A percentile compares a stretch with the other conserved stretches of the same genome.
These are phyloP conservation scores for Cephus runcator DNA, from an alignment of 2,888 invertebrate genomes.

Conservation along the genomic window DNA sequence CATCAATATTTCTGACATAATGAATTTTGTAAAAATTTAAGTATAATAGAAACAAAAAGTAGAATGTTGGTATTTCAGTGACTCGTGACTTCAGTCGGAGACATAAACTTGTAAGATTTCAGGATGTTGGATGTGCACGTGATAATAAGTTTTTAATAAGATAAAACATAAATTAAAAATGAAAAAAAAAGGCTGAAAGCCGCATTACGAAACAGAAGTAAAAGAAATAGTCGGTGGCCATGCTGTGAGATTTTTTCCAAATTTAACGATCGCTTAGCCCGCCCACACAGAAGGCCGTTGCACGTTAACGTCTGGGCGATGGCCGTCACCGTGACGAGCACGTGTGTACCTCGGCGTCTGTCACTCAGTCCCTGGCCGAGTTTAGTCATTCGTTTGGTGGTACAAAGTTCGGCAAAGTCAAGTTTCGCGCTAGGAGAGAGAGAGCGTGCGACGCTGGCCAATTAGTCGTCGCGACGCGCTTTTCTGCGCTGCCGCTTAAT, in stretches of 20 bases:
- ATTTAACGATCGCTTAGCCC: conserved; percentile 59
- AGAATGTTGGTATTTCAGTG: not conserved
- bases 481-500: not conserved
- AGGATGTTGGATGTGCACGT: not conserved
- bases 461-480: conserved; percentile 22
- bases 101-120: too few species aligned
- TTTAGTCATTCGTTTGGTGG: conserved; percentile 16
- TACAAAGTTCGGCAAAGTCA: conserved; percentile 39
- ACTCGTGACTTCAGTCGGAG: not conserved
- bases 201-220: not conserved
- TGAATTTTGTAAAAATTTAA: not conserved
- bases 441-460: conserved; percentile 18
- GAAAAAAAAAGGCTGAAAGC: not conserved
- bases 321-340: conserved; percentile 64
- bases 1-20: not conserved
- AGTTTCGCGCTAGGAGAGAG: conserved; percentile 17
- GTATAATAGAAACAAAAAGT: not conserved
- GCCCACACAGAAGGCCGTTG: conserved; percentile 55
- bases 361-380: conserved; percentile 47
- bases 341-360: conserved; percentile 61
- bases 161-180: not conserved
- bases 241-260: conserved; percentile 38
- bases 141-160: not conserved
- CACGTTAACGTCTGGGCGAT: conserved; percentile 57
- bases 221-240: not conserved